Evolutionary conservation across 1,140 invertebrate genomes (phyloP), one percentile per base, ranked within the genome.

Genomic region (Papilio glaucus): DNA sequence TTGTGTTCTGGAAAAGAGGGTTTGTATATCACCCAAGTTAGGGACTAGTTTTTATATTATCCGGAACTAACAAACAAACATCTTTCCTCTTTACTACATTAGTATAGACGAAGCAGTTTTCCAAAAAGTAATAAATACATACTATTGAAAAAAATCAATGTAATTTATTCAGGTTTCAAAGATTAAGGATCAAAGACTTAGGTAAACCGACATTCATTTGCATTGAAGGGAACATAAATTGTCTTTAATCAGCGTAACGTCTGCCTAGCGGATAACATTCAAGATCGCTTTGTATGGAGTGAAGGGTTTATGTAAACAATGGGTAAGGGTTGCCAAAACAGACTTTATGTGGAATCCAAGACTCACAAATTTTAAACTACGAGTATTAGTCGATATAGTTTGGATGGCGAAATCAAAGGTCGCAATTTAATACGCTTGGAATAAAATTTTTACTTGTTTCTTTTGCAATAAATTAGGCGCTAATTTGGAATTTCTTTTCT

Each of bases 171-270:
- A 37, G 13, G 60, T 37, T 61, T 61, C 9, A 61, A 61, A 61
- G 60, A 37, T 61, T 37, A 37, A 33, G 24, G 60, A 18, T 37
- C 21, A 57, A 57, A 57, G 21, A 24, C 18, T 15, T 57, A 57
- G 18, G 49, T 57, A 57, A 57, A 37, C 12, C 10, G 24, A 65
- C 37, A n/a, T 65, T 65, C 29, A 65, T 65, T 65, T 65, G 62
- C 33, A 65, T 65, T 65, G 29, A 38, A 41, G 62, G 33, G 62
- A 41, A 65, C 33, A 65, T 65, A 65, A 38, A 65, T 65, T 62
- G 61, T 15, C 61, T 26, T 29, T 62, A 62, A 62, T 62, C 60
- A 62, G 60, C 60, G 60, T 62, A 62, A 62, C 60, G 60, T 62
- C 60, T 62, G 60, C 60, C 41, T 57, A 57, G 49, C 21, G 49